These are phyloP conservation scores for Psilopogon haemacephalus DNA, from an alignment of 2,113 vertebrate species.

Conservation along the genomic window DNA sequence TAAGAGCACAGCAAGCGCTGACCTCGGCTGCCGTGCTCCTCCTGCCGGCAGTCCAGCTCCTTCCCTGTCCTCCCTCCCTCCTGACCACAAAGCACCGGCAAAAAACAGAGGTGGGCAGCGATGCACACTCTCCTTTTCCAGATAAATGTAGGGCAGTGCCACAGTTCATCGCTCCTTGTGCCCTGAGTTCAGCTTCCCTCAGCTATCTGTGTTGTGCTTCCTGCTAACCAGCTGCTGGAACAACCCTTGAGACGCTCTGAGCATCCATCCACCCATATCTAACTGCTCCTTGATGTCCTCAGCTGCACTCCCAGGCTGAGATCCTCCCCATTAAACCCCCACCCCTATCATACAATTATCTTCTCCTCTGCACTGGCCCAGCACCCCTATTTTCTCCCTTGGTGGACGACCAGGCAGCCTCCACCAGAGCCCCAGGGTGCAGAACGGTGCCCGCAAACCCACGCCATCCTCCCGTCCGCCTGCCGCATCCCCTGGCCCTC, in stretches of 20 bases:
- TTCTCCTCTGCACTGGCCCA: not conserved
- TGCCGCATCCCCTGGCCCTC: not conserved
- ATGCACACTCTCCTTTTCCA: not conserved
- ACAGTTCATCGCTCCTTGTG: not conserved
- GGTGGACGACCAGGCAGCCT: not conserved
- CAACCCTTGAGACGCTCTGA: not conserved
- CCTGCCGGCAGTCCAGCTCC: not conserved
- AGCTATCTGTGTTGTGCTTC: not conserved
- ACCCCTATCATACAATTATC: not conserved
- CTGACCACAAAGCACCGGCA: not conserved
- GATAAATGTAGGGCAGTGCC: not conserved
- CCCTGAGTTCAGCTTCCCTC: not conserved
- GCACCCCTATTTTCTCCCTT: not conserved
- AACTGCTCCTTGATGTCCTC: not conserved
- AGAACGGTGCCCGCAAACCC: not conserved
- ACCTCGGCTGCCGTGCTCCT: not conserved
- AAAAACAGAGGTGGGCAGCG: not conserved
- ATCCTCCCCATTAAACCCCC: rapidly evolving
- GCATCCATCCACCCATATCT: not conserved
- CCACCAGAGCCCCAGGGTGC: rapidly evolving
- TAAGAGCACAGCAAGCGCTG: not conserved
- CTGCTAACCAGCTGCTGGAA: not conserved
- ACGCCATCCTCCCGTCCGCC: not conserved
- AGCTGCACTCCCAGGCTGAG: not conserved
- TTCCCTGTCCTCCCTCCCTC: not conserved